phyloP scores from a whole-genome alignment of 2,113 vertebrate species.

The Pandion haliaetus region DNA sequence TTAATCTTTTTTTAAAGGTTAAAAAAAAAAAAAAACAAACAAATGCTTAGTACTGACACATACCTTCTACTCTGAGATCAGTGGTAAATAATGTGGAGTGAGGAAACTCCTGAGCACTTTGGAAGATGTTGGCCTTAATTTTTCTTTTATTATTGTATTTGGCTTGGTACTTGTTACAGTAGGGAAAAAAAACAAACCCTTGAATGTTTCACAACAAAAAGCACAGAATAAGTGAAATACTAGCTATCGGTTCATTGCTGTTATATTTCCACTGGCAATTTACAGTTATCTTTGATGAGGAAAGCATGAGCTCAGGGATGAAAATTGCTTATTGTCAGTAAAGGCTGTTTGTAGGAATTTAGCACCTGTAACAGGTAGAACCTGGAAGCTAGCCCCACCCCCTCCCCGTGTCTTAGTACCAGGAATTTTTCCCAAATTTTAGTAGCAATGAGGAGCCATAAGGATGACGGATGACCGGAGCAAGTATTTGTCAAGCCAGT shows the following conservation, averaged over 20 bases:
- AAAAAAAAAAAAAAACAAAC: background rate
- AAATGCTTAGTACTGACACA: too few species aligned
- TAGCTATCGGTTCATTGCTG: background rate
- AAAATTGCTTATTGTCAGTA: background rate
- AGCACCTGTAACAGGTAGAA: background rate
- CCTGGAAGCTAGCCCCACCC: background rate
- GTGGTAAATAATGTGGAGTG: background rate
- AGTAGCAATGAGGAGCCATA: background rate
- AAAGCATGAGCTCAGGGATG: background rate
- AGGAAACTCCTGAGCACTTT: background rate
- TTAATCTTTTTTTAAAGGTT: background rate
- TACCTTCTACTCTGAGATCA: background rate
- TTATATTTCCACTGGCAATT: background rate
- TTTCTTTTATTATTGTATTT: background rate
- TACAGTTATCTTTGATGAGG: background rate
- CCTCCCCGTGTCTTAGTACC: background rate
- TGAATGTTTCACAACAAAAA: background rate
- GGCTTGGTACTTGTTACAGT: background rate
- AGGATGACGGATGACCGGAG: background rate
- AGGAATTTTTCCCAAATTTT: background rate
- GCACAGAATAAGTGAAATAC: background rate
- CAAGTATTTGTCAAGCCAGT: background rate
- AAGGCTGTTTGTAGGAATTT: background rate
- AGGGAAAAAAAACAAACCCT: background rate
- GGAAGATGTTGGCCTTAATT: background rate